Conservation (phyloP, 1,140 invertebrate species). For the Nephotettix cincticeps region DNA sequence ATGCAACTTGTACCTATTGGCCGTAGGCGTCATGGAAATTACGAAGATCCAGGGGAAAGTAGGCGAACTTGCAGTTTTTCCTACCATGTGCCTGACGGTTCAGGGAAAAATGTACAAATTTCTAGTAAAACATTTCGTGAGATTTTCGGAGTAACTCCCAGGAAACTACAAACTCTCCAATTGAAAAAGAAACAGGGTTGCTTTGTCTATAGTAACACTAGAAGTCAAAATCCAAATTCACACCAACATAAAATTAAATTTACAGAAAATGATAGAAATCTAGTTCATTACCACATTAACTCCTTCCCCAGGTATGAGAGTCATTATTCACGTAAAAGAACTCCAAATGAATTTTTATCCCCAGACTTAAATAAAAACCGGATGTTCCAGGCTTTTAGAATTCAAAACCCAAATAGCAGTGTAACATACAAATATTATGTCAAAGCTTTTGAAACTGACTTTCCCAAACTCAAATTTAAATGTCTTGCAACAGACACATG, state of each 20-base stretch:
- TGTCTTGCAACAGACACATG: not conserved
- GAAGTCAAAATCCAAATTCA: too few relatives aligned
- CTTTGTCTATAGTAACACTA: constrained; percentile 2
- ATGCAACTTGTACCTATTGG: constrained; percentile 23
- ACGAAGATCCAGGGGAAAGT: constrained; percentile 26
- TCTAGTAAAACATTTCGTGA: constrained; percentile 17
- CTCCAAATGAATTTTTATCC: constrained; percentile 9
- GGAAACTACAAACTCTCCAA: constrained; percentile 20
- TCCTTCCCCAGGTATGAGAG: constrained; percentile 21
- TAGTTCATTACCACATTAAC: constrained; percentile 16
- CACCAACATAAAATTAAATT: too few relatives aligned
- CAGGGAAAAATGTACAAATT: constrained; percentile 28
- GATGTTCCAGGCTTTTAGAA: too few relatives aligned
- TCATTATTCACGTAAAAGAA: constrained; percentile 13
- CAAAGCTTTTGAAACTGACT: constrained; percentile 1
- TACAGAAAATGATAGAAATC: too few relatives aligned
- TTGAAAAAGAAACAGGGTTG: constrained; percentile 18
- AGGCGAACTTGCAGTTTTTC: constrained; percentile 26
- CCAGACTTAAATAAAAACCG: too few relatives aligned
- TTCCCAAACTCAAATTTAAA: constrained; percentile 18
- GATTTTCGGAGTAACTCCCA: constrained; percentile 24
- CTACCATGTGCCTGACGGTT: too few relatives aligned
- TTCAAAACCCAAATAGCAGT: too few relatives aligned
- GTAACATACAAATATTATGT: not conserved
- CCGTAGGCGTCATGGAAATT: constrained; percentile 19